Conservation (phyloP, 2,888 invertebrate species). For the Strigamia transsilvanica region DNA sequence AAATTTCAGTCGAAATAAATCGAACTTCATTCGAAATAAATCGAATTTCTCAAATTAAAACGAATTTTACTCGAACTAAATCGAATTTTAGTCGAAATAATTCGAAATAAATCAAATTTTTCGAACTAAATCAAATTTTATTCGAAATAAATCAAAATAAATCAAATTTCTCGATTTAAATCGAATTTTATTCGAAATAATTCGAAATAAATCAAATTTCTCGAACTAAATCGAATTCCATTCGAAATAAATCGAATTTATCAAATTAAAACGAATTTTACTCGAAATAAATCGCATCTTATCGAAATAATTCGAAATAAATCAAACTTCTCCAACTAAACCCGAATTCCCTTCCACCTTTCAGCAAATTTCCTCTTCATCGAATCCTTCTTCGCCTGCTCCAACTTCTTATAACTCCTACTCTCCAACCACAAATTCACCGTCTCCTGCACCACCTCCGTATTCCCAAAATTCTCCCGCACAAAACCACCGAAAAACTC, state of each 20-base stretch:
- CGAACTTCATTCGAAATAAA: too few species aligned
- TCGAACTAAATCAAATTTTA: too few species aligned
- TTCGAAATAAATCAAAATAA: constrained; percentile 2
- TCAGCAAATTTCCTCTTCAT: background rate
- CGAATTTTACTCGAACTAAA: too few species aligned
- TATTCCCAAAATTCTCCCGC: background rate
- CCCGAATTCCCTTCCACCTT: background rate
- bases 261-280: background rate
- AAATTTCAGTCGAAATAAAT: too few species aligned
- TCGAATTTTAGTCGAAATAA: too few species aligned
- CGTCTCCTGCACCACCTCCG: background rate
- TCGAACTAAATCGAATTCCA: too few species aligned
- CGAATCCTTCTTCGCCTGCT: background rate
- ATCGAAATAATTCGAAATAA: too few species aligned
- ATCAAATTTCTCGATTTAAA: too few species aligned
- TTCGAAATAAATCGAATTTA: too few species aligned
- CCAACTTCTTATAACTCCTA: background rate
- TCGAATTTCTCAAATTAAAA: too few species aligned
- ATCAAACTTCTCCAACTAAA: background rate
- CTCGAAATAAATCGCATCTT: background rate
- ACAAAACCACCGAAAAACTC: background rate
- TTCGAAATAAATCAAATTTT: too few species aligned
- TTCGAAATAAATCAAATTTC: too few species aligned
- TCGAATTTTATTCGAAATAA: background rate
- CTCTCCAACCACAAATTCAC: background rate